These are phyloP conservation scores for Pungitius pungitius DNA, from an alignment of 2,113 vertebrate genomes.

Conservation along the genomic window DNA sequence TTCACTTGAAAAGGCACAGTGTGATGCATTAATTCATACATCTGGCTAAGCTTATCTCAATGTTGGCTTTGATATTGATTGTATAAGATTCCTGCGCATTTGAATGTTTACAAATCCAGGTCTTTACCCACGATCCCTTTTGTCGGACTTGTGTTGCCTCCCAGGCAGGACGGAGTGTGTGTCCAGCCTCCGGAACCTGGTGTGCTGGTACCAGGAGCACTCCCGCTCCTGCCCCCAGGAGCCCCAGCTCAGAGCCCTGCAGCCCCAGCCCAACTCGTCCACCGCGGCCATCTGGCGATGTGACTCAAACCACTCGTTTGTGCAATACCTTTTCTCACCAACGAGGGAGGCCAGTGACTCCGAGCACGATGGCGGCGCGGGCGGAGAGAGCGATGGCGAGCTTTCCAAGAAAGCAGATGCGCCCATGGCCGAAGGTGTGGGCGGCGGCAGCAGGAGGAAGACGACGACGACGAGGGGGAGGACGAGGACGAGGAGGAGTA, in stretches of 20 bases:
- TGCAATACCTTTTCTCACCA: slow-evolving; percentile 86
- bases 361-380: slow-evolving; percentile 65
- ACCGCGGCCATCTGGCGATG: slow-evolving; percentile 89
- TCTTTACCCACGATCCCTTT: neutral
- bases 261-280: slow-evolving; percentile 82
- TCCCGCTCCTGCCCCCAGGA: slow-evolving; percentile 85
- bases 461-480: neutral
- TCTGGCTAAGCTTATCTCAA: too few relatives aligned
- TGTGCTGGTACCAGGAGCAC: slow-evolving; percentile 91
- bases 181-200: slow-evolving; percentile 85
- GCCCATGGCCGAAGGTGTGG: slow-evolving; percentile 2
- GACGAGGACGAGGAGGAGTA: slow-evolving; percentile 18
- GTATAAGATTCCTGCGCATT: too few relatives aligned
- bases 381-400: slow-evolving; percentile 29
- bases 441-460: slow-evolving; percentile 14
- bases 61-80: too few relatives aligned
- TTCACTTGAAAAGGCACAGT: too few relatives aligned
- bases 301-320: slow-evolving; percentile 86
- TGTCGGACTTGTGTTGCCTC: neutral
- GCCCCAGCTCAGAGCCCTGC: slow-evolving; percentile 84
- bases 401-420: neutral
- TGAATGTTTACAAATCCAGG: neutral
- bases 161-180: slow-evolving; percentile 81
- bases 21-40: too few relatives aligned
- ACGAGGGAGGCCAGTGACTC: slow-evolving; percentile 82